Conservation (phyloP, 2,797 vertebrate genomes). For the Mycteria americana region DNA sequence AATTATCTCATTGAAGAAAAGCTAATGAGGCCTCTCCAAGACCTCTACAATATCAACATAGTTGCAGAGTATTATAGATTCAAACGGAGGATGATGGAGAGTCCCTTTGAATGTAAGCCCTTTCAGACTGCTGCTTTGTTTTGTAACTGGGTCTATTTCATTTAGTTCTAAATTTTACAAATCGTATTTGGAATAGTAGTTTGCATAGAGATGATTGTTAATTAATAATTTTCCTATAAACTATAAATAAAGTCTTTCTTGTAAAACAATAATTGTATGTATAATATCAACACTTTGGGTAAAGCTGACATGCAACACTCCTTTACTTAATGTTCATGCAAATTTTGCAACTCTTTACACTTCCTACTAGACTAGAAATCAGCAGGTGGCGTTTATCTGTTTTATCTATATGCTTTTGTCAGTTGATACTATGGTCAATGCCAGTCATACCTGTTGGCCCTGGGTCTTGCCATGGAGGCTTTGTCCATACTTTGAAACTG, state of each 20-base stretch:
- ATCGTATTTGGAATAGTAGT: not conserved
- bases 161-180: not conserved
- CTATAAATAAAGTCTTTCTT: not conserved
- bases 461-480: not conserved
- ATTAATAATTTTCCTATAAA: not conserved
- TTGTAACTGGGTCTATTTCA: not conserved
- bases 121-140: not conserved
- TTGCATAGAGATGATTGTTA: not conserved
- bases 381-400: not conserved
- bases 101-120: constrained; percentile 80
- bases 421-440: rapidly evolving
- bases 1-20: constrained; percentile 83
- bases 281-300: not conserved
- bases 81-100: constrained; percentile 81
- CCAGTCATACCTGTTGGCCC: not conserved
- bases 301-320: not conserved
- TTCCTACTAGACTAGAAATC: not conserved
- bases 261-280: not conserved
- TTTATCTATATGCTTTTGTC: not conserved
- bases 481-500: not conserved
- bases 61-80: constrained; percentile 79
- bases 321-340: not conserved
- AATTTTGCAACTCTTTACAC: not conserved
- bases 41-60: constrained; percentile 69
- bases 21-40: constrained; percentile 76